A percentile compares a stretch with the other conserved stretches of the same genome.
Evolutionary conservation across 1,140 invertebrate genomes (phyloP).

Genomic region (Eueides isabella): DNA sequence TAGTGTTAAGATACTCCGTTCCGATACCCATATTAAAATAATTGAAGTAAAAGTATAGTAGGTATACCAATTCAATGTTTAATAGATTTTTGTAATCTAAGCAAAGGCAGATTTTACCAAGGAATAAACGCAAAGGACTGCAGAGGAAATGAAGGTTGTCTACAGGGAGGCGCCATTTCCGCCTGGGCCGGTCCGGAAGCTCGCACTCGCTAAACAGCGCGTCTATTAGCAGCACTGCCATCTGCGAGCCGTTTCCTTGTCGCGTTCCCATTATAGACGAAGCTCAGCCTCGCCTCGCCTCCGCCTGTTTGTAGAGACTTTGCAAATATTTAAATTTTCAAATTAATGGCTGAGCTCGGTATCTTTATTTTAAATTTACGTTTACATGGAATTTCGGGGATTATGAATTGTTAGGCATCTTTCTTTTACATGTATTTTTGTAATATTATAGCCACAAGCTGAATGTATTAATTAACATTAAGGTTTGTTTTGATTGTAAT

Average conservation of each 20-base stretch:
- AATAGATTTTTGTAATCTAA: conserved; percentile 25
- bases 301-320: not conserved
- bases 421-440: not conserved
- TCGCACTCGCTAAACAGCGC: conserved; percentile 54
- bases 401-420: not conserved
- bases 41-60: not conserved
- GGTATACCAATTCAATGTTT: not conserved
- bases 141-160: conserved; percentile 68
- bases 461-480: not conserved
- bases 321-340: conserved; percentile 5
- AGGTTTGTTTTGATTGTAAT: not conserved
- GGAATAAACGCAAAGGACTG: conserved; percentile 50
- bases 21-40: no score
- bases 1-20: not conserved
- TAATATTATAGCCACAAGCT: not conserved
- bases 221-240: conserved; percentile 51
- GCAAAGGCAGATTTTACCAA: conserved; percentile 45
- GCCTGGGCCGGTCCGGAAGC: conserved; percentile 55
- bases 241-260: conserved; percentile 47
- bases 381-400: not conserved
- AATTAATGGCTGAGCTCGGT: conserved; percentile 6
- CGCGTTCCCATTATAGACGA: conserved; percentile 17
- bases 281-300: conserved; percentile 1
- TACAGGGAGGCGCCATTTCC: conserved; percentile 64
- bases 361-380: conserved; percentile 8